phyloP scores from a whole-genome alignment of 2,888 invertebrate genomes.

The Agrotis clavis region DNA sequence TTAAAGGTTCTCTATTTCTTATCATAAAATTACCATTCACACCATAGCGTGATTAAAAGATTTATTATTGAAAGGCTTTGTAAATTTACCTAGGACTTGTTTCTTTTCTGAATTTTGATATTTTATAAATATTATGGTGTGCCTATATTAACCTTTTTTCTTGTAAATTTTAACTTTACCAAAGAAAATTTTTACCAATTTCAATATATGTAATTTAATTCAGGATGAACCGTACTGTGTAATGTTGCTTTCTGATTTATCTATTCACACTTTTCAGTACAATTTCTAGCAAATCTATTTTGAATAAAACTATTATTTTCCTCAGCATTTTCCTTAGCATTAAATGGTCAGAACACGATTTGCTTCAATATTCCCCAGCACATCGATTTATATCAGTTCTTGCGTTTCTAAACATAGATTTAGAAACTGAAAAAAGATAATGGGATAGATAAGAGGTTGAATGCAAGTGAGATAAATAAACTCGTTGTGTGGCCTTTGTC shows the following conservation, averaged over 20 bases:
- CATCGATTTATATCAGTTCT: constrained; percentile 12
- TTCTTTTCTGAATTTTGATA: not conserved
- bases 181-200: not conserved
- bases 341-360: not conserved
- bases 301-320: not conserved
- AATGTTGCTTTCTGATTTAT: not conserved
- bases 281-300: not conserved
- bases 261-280: not conserved
- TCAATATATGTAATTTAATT: not conserved
- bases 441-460: constrained; percentile 23
- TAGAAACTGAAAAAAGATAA: constrained; percentile 46
- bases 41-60: not conserved
- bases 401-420: constrained; percentile 25
- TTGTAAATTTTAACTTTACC: not conserved
- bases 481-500: constrained; percentile 41
- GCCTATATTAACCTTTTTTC: not conserved
- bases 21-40: not conserved
- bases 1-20: not conserved
- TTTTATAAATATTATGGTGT: not conserved
- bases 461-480: constrained; percentile 40
- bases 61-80: not conserved
- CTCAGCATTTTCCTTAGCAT: no score
- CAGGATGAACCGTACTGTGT: not conserved
- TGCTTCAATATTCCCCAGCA: not conserved
- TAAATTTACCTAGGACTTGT: not conserved